Evolutionary conservation across 1,140 invertebrate genomes (phyloP).

Genomic region (Eufriesea mexicana): DNA sequence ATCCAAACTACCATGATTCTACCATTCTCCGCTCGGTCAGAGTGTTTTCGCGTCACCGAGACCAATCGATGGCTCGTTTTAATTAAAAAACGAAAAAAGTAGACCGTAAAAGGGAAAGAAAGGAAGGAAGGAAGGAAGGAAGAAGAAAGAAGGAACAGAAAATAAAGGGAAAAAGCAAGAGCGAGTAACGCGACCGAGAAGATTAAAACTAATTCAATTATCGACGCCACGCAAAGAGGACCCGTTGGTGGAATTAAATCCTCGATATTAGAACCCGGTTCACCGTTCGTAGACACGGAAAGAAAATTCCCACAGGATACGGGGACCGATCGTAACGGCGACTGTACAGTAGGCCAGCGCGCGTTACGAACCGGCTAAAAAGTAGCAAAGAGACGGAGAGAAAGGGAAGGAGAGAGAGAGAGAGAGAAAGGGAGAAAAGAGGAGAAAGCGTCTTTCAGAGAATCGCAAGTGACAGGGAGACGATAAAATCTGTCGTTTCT

Average conservation of each 20-base stretch:
- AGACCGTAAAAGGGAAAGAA: too few species aligned
- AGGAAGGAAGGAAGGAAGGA: too few species aligned
- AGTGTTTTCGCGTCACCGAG: background rate
- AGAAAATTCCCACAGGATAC: constrained; percentile 19
- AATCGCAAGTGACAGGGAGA: constrained; percentile 35
- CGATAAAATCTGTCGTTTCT: constrained; percentile 59
- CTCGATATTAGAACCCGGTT: constrained; percentile 19
- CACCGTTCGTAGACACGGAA: background rate
- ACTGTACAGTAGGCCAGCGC: background rate
- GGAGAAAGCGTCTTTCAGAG: constrained; percentile 34
- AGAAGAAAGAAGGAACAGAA: too few species aligned
- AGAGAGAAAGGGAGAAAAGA: background rate
- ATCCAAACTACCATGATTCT: background rate
- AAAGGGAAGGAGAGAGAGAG: background rate
- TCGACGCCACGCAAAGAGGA: background rate
- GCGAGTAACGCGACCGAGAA: background rate
- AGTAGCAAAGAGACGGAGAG: background rate
- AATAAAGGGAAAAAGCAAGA: too few species aligned
- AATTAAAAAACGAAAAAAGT: background rate
- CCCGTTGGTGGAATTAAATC: constrained; percentile 13
- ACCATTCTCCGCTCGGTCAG: background rate
- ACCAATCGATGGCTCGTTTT: background rate
- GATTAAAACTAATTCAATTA: constrained; percentile 45
- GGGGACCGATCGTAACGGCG: background rate
- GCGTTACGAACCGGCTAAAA: background rate